phyloP scores from a whole-genome alignment of 2,888 invertebrate species.

The Reticulitermes lucifugus region DNA sequence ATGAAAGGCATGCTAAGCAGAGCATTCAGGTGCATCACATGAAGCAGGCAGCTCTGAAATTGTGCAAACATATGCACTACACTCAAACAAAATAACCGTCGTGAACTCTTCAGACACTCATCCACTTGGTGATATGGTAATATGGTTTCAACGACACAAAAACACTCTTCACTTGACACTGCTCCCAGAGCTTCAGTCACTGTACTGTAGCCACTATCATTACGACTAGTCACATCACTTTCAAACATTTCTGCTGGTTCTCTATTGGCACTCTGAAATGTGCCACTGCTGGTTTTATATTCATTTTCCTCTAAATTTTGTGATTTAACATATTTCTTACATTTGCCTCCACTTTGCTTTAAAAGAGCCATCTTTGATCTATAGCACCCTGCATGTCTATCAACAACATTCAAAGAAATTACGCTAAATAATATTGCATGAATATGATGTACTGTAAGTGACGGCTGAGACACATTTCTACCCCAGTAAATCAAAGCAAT shows the following conservation, averaged over 20 bases:
- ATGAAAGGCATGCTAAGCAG: constrained; percentile 72
- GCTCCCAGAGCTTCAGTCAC: background rate
- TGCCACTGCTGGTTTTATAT: background rate
- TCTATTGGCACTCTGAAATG: background rate
- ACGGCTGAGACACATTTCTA: constrained; percentile 62
- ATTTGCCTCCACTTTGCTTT: constrained; percentile 64
- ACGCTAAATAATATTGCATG: constrained; percentile 71
- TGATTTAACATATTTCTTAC: constrained; percentile 59
- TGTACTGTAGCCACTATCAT: constrained; percentile 50
- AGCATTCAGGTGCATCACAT: constrained; percentile 73
- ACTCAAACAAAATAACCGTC: constrained; percentile 68
- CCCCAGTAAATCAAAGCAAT: constrained; percentile 72
- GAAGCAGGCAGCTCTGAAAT: constrained; percentile 73
- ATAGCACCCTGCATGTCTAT: constrained; percentile 69
- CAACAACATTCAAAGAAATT: constrained; percentile 70
- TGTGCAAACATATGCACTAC: constrained; percentile 74
- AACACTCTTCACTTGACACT: constrained; percentile 66
- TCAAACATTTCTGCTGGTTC: background rate
- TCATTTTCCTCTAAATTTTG: background rate
- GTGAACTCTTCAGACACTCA: constrained; percentile 66
- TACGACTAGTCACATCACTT: background rate
- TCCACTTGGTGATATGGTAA: constrained; percentile 71
- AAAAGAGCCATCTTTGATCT: constrained; percentile 66
- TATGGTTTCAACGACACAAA: constrained; percentile 70
- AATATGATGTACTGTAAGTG: constrained; percentile 64